These are phyloP conservation scores for Psittacula cyanocephala DNA, from an alignment of 2,113 vertebrate genomes.

Conservation along the genomic window DNA sequence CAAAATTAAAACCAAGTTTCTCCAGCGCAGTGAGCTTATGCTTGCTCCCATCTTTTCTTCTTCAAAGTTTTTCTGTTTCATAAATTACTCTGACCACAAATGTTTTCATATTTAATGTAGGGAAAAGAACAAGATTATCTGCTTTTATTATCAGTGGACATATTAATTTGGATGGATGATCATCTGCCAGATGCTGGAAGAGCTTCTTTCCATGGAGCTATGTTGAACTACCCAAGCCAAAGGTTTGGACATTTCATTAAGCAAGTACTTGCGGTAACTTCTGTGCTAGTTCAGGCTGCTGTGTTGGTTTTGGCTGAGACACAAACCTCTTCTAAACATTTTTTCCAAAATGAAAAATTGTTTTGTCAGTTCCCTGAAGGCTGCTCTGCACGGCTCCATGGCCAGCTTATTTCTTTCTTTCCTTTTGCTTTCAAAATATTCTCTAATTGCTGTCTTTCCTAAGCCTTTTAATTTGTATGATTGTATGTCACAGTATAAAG, in stretches of 20 bases:
- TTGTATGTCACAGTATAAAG: slow-evolving; percentile 57
- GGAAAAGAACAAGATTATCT: slow-evolving; percentile 22
- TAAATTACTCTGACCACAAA: slow-evolving; percentile 13
- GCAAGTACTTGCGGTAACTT: neutral
- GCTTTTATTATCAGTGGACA: neutral
- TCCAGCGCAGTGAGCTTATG: neutral
- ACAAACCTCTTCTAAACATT: slow-evolving; percentile 19
- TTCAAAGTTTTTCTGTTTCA: slow-evolving; percentile 6
- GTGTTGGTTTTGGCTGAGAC: slow-evolving; percentile 9
- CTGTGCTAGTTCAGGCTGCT: neutral
- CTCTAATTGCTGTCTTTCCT: slow-evolving; percentile 64
- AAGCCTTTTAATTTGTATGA: slow-evolving; percentile 66
- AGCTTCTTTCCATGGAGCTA: neutral
- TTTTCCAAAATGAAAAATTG: neutral
- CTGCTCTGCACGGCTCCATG: slow-evolving; percentile 18
- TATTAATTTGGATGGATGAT: neutral
- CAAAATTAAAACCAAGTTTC: slow-evolving; percentile 8
- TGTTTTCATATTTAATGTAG: neutral
- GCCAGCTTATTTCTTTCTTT: neutral
- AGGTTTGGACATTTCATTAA: neutral
- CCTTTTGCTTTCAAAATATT: neutral
- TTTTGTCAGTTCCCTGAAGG: slow-evolving; percentile 55
- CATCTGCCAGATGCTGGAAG: slow-evolving; percentile 19
- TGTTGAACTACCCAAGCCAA: neutral
- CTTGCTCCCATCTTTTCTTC: neutral